phyloP scores from a whole-genome alignment of 2,113 vertebrate species.

The Geococcyx californianus region DNA sequence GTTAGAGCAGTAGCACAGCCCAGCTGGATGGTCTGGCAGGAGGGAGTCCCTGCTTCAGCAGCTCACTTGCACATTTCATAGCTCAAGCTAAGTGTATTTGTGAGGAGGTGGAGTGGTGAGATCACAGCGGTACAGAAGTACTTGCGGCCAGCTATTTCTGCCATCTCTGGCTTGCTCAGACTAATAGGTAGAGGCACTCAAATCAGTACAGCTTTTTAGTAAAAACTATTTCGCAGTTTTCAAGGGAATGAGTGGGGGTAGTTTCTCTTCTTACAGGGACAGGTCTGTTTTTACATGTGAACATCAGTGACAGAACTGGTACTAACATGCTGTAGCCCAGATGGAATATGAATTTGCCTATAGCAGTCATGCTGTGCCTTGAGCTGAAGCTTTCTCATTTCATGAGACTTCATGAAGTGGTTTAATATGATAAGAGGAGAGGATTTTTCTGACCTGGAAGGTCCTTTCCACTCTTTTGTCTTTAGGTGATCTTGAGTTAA shows the following conservation, averaged over 20 bases:
- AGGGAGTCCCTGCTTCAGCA: neutral
- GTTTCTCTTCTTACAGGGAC: neutral
- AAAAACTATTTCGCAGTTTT: neutral
- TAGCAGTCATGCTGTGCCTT: neutral
- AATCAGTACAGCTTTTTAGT: neutral
- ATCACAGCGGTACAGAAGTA: neutral
- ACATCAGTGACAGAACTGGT: neutral
- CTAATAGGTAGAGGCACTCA: neutral
- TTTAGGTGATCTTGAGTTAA: neutral
- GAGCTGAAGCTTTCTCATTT: neutral
- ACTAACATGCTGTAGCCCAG: neutral
- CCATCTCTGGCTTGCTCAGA: neutral
- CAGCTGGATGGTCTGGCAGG: accelerated
- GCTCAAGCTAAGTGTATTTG: accelerated
- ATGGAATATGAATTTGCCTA: neutral
- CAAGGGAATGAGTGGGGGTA: accelerated
- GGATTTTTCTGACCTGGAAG: neutral
- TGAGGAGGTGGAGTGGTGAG: neutral
- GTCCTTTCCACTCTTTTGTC: neutral
- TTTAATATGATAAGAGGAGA: neutral
- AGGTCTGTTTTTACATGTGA: neutral
- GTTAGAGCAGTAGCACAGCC: neutral
- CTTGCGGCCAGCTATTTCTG: neutral
- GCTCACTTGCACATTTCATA: neutral
- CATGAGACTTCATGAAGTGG: no score